Evolutionary conservation across 2,113 vertebrate species (phyloP), one percentile per base, ranked within the genome.

Genomic region (Pygoscelis adeliae): DNA sequence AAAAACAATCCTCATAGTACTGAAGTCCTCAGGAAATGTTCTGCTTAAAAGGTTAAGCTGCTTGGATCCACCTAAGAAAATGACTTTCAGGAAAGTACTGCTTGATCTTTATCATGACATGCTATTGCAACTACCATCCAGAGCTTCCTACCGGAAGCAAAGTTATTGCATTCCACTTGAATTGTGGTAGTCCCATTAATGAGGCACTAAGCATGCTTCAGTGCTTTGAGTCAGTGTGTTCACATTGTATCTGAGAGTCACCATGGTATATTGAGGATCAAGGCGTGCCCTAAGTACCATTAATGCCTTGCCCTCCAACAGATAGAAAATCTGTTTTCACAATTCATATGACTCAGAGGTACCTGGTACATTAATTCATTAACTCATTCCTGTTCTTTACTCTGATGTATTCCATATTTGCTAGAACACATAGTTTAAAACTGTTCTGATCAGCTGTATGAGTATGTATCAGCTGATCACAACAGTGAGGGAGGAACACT

Each of bases 251-350:
- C 16, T 52, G 26, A 78, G 7, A 50, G 9, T 5, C 20, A 56
- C 11, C 5, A 4, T 4, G 3, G 2, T 34, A 21, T 50, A 44
- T 0, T 50, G 40, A 65, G 46, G 8, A 56, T 42, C 23, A 72
- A 78, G n/a, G 30, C 11, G 50, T 6, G 32, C 7, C 0, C 0
- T 16, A 55, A 70, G 15, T 23, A 42, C 6, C 4, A 15, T 71
- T 73, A 61, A 46, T 30, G 7, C 10, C 10, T 78, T 50, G 10
- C 14, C 6, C 70, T 85, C 15, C 26, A 40, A 49, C 4, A 82
- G 47, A 22, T 0, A 89, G 25, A 50, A 72, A 44, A 73, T 3
- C 3, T 44, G 10, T 59, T 52, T 55, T 87, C 47, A 59, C 3
- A 47, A 30, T 55, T 82, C 17, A 10, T 38, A 15, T 12, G 13